Evolutionary conservation across 2,113 vertebrate species (phyloP).

Genomic region (Podocnemis expansa): DNA sequence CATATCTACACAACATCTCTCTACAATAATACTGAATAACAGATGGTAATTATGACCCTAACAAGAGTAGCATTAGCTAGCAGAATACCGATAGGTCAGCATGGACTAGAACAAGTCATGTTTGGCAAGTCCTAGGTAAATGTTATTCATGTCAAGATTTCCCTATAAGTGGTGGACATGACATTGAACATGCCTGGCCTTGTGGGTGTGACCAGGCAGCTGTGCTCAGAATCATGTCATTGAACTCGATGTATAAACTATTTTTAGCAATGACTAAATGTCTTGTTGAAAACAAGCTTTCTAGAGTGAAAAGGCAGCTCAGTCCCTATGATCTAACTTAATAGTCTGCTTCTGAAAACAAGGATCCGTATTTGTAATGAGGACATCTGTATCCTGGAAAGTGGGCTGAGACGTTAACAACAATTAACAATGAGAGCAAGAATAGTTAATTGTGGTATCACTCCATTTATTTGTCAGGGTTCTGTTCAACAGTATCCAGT

Average conservation of each 20-base stretch:
- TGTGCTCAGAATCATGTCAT: neutral
- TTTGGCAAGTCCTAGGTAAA: neutral
- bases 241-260: constrained; percentile 11
- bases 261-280: neutral
- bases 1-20: neutral
- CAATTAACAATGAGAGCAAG: neutral
- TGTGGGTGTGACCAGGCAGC: neutral
- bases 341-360: neutral
- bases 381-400: neutral
- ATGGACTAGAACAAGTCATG: neutral
- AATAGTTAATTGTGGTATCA: neutral
- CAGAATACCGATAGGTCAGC: neutral
- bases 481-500: neutral
- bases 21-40: neutral
- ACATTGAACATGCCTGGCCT: neutral
- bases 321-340: neutral
- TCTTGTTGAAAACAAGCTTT: neutral
- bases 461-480: neutral
- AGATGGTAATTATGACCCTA: constrained; percentile 6
- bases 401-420: neutral
- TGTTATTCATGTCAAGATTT: neutral
- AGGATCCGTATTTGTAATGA: neutral
- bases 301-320: neutral
- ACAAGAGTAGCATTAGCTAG: neutral
- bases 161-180: constrained; percentile 4